These are phyloP conservation scores for Troides aeacus DNA, from an alignment of 2,888 invertebrate genomes.

Conservation along the genomic window DNA sequence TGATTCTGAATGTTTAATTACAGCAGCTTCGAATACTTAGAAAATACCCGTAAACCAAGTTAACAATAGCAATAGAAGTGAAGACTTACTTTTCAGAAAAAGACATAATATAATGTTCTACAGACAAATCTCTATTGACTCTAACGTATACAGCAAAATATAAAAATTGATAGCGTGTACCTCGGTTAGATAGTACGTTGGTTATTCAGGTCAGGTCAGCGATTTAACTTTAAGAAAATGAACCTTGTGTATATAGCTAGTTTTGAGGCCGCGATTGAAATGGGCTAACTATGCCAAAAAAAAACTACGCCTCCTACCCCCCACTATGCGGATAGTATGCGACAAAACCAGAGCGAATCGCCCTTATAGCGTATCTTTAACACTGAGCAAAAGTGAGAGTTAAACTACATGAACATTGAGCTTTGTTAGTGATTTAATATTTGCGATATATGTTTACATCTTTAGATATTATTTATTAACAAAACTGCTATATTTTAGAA, in stretches of 20 bases:
- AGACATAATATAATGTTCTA: neutral
- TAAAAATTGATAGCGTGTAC: slow-evolving; percentile 25
- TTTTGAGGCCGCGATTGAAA: slow-evolving; percentile 25
- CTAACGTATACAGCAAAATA: slow-evolving; percentile 5
- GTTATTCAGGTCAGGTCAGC: slow-evolving; percentile 27
- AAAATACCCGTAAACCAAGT: neutral
- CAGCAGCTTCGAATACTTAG: neutral
- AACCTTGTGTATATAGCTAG: slow-evolving; percentile 7
- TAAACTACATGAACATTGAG: too few species aligned
- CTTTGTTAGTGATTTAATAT: too few species aligned
- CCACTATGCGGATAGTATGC: slow-evolving; percentile 13
- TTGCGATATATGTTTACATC: too few species aligned
- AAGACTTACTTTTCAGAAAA: neutral
- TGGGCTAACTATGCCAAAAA: slow-evolving; percentile 22
- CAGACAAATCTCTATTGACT: slow-evolving; percentile 4
- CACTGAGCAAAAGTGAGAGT: too few species aligned
- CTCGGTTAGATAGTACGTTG: neutral
- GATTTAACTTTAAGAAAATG: slow-evolving; percentile 26
- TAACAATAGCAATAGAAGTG: neutral
- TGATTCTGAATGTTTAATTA: neutral
- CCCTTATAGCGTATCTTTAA: neutral
- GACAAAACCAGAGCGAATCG: neutral
- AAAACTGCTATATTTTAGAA: too few species aligned
- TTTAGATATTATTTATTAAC: too few species aligned
- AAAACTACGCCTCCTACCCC: slow-evolving; percentile 2